These are phyloP conservation scores for Pseudomugil tenellus DNA, from an alignment of 2,797 vertebrate species.

Conservation along the genomic window DNA sequence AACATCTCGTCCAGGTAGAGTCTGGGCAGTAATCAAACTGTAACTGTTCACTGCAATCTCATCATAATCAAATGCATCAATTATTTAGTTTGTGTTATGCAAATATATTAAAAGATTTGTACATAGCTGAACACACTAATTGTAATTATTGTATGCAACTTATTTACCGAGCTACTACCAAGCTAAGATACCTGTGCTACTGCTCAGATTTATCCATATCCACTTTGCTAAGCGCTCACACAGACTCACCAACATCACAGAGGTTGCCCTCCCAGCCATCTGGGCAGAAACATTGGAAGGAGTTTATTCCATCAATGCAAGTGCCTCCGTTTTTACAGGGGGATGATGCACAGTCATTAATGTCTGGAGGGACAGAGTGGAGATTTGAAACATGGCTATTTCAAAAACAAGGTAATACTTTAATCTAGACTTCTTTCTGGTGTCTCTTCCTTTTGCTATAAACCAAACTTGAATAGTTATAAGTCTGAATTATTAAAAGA, in stretches of 20 bases:
- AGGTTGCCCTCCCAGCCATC: conserved; percentile 92
- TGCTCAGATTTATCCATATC: neutral
- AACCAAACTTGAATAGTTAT: conserved; percentile 31
- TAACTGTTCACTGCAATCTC: neutral
- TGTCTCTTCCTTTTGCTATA: conserved; percentile 10
- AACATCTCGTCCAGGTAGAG: neutral
- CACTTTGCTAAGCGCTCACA: conserved; percentile 74
- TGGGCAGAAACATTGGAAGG: conserved; percentile 92
- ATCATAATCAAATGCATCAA: neutral
- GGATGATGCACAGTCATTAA: conserved; percentile 90
- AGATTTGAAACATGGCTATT: neutral
- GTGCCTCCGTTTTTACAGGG: conserved; percentile 93
- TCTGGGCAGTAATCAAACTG: too few species aligned
- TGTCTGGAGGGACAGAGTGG: conserved; percentile 79
- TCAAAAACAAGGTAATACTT: neutral
- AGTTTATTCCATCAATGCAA: conserved; percentile 91
- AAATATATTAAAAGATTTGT: neutral
- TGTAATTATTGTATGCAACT: conserved; percentile 14
- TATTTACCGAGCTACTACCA: neutral
- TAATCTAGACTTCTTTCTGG: conserved; percentile 3
- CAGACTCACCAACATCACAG: conserved; percentile 90
- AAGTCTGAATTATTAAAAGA: conserved; percentile 39
- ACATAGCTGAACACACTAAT: neutral
- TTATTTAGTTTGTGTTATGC: neutral
- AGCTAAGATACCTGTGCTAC: neutral